Percentiles rank a stretch among this genome's conserved stretches.
Conservation (phyloP, 1,140 invertebrate genomes). For the Macrocentrus cingulum region DNA sequence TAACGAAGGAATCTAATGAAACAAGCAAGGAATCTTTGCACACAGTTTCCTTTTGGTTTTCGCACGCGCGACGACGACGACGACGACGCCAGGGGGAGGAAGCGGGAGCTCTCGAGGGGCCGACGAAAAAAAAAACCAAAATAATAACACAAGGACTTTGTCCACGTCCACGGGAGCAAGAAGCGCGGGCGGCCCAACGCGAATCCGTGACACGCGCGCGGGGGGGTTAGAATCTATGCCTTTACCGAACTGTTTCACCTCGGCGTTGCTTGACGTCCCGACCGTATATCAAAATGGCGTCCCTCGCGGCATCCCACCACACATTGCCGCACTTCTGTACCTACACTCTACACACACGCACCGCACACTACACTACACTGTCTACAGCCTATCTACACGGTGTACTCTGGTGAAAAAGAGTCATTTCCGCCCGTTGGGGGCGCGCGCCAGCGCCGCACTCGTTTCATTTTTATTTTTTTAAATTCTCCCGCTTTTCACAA, state of each 20-base stretch:
- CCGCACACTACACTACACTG: background rate
- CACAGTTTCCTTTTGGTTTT: no score
- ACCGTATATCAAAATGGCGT: constrained; percentile 56
- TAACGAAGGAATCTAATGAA: background rate
- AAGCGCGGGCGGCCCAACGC: background rate
- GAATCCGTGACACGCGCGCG: background rate
- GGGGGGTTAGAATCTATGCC: background rate
- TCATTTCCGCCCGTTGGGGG: constrained; percentile 11
- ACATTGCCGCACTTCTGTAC: constrained; percentile 28
- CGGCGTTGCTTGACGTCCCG: constrained; percentile 12
- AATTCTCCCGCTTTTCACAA: constrained; percentile 7
- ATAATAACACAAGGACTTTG: no score
- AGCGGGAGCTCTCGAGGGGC: no score
- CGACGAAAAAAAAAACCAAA: no score
- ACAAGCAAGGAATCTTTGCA: background rate
- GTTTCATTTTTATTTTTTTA: background rate
- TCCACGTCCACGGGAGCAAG: background rate
- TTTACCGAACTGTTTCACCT: constrained; percentile 3
- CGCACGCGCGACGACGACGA: no score
- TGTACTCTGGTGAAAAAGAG: background rate
- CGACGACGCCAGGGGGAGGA: no score
- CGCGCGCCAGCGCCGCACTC: constrained; percentile 1
- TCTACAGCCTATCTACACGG: background rate
- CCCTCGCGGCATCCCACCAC: constrained; percentile 46
- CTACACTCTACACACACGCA: background rate